Evolutionary conservation across 2,888 invertebrate species (phyloP), one percentile per base, ranked within the genome.

Genomic region (Chrysolina haemoptera): DNA sequence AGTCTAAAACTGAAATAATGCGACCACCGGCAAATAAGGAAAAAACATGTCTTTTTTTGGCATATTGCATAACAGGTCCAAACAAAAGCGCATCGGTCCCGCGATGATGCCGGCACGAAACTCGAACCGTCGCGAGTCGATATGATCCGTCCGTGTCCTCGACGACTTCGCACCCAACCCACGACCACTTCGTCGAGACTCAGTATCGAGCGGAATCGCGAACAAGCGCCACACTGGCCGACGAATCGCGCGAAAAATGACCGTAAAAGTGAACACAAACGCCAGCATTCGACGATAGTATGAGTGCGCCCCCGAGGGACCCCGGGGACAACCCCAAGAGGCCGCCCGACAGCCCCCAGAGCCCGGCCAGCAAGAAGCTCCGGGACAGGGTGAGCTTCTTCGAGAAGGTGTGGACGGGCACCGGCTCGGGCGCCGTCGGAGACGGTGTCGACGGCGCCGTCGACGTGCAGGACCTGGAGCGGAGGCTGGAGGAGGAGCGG

Each of bases 361-460:
- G 85, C 78, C 86, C 89, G 81, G 85, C 87, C 79, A 86, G 84
- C 82, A 88, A 88, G 73, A 89, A 92, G 81, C 90, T 95, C 76
- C 91, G 92, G 78, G 93, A 94, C 84, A 92, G 94, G 82, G 95
- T 95, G 81, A 92, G 91, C 81, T 94, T 94, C 86, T 95, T 94
- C 88, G 95, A 95, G 87, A 93, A 93, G 89, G 91, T 94, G 79
- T 94, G 94, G 93, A 90, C 91, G 76, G 92, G 92, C 85, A 65
- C 76, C 68, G 55, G 64, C 71, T 89, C 79, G 22, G 78, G 70
- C 86, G 88, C 22, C 71, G 76, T 75, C 71, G 74, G 83, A 80
- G 78, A 82, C 46, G 81, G 76, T 46, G 75, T 79, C 40, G 78
- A 70, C 48, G 77, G 72, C 48, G 78, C 71, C 48, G 78, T 80